Percentiles rank a stretch among this genome's conserved stretches.
These are phyloP conservation scores for Coregonus sp. DNA, from an alignment of 2,797 vertebrate species.

Conservation along the genomic window DNA sequence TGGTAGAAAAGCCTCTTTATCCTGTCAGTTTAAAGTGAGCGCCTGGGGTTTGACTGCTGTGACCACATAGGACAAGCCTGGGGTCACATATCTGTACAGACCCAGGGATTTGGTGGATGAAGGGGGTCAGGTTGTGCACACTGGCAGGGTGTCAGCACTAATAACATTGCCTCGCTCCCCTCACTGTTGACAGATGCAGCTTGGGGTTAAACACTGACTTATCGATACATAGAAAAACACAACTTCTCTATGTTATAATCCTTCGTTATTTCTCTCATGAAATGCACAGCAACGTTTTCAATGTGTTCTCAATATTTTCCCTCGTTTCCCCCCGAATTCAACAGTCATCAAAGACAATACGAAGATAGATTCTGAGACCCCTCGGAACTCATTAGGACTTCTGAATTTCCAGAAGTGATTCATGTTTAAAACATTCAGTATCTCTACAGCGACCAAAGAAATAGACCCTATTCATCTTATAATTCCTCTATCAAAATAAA, in stretches of 20 bases:
- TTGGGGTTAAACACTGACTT: slow-evolving; percentile 23
- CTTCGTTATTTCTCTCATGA: not conserved
- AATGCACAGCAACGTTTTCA: not conserved
- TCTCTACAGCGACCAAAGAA: slow-evolving; percentile 10
- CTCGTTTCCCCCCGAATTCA: not conserved
- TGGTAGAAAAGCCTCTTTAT: slow-evolving; percentile 13
- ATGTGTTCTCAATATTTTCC: not conserved
- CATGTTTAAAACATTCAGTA: slow-evolving; percentile 32
- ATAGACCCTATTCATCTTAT: slow-evolving; percentile 23
- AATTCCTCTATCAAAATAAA: slow-evolving; percentile 42
- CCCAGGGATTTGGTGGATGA: slow-evolving; percentile 21
- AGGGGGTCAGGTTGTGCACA: slow-evolving; percentile 13
- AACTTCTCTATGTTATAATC: slow-evolving; percentile 3
- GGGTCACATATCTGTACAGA: slow-evolving; percentile 39
- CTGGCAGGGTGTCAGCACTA: slow-evolving; percentile 18
- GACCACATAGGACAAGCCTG: slow-evolving; percentile 1
- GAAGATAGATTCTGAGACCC: not conserved
- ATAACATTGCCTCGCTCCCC: slow-evolving; percentile 20
- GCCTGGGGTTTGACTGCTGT: slow-evolving; percentile 7
- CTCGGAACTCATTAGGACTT: slow-evolving; percentile 12
- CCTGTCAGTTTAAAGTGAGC: slow-evolving; percentile 7
- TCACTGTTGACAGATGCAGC: slow-evolving; percentile 23
- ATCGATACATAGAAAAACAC: slow-evolving; percentile 12
- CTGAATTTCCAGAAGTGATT: slow-evolving; percentile 18
- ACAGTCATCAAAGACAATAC: not conserved